These are phyloP conservation scores for Uropsilus gracilis DNA, from an alignment of 2,113 vertebrate species.

Conservation along the genomic window DNA sequence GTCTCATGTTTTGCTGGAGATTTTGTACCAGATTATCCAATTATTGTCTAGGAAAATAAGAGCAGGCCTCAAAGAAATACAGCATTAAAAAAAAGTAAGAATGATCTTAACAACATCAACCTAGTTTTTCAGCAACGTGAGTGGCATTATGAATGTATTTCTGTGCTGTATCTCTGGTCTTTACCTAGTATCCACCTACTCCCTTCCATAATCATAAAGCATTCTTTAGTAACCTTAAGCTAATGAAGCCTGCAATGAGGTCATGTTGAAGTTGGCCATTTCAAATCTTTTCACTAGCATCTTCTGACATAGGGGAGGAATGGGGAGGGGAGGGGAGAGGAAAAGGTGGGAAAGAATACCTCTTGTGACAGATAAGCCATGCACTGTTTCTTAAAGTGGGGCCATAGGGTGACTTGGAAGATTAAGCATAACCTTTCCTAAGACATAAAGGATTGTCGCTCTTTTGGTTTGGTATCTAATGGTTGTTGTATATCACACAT, in stretches of 20 bases:
- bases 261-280: not conserved
- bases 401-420: not conserved
- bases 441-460: not conserved
- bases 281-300: not conserved
- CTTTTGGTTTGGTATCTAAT: not conserved
- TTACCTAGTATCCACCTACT: not conserved
- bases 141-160: not conserved
- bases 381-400: not conserved
- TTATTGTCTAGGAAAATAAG: slow-evolving; percentile 5
- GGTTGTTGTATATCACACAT: not conserved
- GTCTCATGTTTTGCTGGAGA: not conserved
- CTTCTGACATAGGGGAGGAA: not conserved
- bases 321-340: not conserved
- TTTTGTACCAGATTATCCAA: not conserved
- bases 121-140: not conserved
- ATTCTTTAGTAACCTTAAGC: not conserved
- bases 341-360: not conserved
- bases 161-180: not conserved
- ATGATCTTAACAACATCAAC: not conserved
- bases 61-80: not conserved
- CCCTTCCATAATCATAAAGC: not conserved
- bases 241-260: not conserved
- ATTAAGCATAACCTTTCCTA: not conserved
- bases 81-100: not conserved
- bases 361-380: not conserved